Percentiles rank a stretch among this genome's conserved stretches.
Conservation (phyloP, 2,797 vertebrate species). For the Pristis pectinata region DNA sequence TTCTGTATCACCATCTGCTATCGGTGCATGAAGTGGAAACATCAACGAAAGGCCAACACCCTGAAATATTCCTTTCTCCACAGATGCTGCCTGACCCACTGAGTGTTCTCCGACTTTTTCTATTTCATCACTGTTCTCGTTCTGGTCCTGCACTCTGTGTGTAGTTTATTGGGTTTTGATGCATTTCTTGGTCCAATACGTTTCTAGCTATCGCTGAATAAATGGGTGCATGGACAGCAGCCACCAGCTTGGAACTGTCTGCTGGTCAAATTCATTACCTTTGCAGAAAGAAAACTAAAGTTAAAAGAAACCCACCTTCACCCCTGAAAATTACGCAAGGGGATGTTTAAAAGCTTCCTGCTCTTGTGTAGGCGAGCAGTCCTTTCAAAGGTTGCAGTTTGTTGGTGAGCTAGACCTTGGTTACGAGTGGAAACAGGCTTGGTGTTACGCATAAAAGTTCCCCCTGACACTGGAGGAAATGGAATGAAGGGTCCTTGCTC, state of each 20-base stretch:
- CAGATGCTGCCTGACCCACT: too few relatives aligned
- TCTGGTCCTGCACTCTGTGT: background rate
- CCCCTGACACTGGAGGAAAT: background rate
- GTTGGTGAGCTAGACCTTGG: background rate
- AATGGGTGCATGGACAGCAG: background rate
- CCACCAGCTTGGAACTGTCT: background rate
- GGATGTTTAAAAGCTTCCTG: background rate
- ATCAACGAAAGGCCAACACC: too few relatives aligned
- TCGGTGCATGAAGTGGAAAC: too few relatives aligned
- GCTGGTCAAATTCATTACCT: too few relatives aligned
- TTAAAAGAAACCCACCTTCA: background rate
- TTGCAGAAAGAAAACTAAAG: background rate
- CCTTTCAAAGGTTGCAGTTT: too few relatives aligned
- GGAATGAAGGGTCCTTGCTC: background rate
- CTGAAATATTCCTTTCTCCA: too few relatives aligned
- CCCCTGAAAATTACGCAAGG: background rate
- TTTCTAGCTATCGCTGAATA: background rate
- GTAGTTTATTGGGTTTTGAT: background rate
- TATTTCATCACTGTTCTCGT: conserved; percentile 4
- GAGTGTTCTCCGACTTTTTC: too few relatives aligned
- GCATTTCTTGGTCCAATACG: background rate
- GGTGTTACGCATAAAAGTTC: background rate
- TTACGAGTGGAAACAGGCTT: background rate
- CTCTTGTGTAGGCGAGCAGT: too few relatives aligned
- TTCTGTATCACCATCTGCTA: too few relatives aligned